Evolutionary conservation across 37 sponge, comb jelly and placozoan genomes (phyloP), one percentile per base, ranked within the genome.

Genomic region (Chondrosia reniformis): DNA sequence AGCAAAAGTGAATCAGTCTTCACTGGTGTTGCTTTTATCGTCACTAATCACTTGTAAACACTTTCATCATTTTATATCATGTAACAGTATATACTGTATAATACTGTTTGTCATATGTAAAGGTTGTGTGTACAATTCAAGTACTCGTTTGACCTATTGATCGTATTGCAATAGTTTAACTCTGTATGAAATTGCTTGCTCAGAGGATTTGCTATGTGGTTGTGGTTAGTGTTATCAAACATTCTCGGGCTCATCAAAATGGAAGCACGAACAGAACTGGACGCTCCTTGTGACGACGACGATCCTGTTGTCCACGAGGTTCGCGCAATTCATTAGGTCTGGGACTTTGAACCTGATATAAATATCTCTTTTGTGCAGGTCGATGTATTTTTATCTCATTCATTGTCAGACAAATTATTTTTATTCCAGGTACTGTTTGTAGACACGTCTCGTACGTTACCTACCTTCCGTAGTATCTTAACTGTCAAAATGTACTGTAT

Each of bases 311-410:
- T 43, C n/a, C 43, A 69, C 22, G 72, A 69, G 10, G 72, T 69
- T 24, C 41, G 41, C 6, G 37, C 33, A 19, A 4, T n/a, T 7
- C 19, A 2, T 2, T 33, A 21, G 19, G 66, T 64, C 2, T 64
- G 66, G 19, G 34, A 28, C 52, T 10, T 19, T 49, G 52, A 49
- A 24, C 40, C 28, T 33, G 8, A 7, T 0, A 46, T n/a, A 31
- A 10, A 34, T 59, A 0, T 12, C 41, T 57, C 19, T 46, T 22
- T 36, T 63, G 39, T n/a, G 38, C 13, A 86, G 87, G 77, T 81
- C 38, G 79, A 84, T 58, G 85, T 89, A 8, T 76, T 57, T 37
- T 63, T 89, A 5, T 81, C 85, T 1, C 89, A 84, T 33, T 76
- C 85, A 30, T 71, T 84, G 32, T 42, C 67, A 4, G 62, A 77